Evolutionary conservation across 2,888 invertebrate species (phyloP), one percentile per base, ranked within the genome.

Genomic region (Argyresthia albistria): DNA sequence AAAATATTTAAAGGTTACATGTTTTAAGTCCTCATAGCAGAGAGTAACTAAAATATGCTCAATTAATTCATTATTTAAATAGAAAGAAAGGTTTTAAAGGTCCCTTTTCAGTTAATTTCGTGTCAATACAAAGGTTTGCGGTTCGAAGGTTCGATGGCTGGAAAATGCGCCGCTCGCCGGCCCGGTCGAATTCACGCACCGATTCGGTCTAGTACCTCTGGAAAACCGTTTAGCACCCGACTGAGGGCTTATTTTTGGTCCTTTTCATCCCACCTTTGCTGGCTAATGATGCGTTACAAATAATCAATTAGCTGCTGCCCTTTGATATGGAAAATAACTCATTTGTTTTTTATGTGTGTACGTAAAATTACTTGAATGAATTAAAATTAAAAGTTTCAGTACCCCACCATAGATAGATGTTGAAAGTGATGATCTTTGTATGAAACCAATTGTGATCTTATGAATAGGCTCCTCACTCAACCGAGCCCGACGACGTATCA

Each of bases 201-300:
- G 76, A 79, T 72, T 80, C 79, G 74, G 77, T 75, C 77, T 73
- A 80, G 83, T 86, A 81, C 86, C 86, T 86, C 83, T 79, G 79
- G 79, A 87, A 82, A 86, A 80, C 78, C 67, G 70, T 75, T 79
- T 82, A 73, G 80, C 86, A 83, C 81, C 73, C 73, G 72, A 70
- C 63, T 80, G n/a, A 81, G 68, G 79, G 77, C 69, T 80, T 80
- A 84, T 86, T 87, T 86, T 86, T 69, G 80, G 80, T 73, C 69
- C 86, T 87, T 84, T 84, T 86, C 80, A 86, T 86, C 79, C 77
- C 70, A 67, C 70, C 75, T 77, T 72, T 72, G 73, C 69, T 76
- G 76, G 73, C 70, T 76, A 75, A 70, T 69, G 74, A 76, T 69
- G 75, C 76, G 74, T 76, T 65, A 76, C 71, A 67, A 64, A 70